phyloP scores from a whole-genome alignment of 2,797 vertebrate species.

The Fringilla coelebs region DNA sequence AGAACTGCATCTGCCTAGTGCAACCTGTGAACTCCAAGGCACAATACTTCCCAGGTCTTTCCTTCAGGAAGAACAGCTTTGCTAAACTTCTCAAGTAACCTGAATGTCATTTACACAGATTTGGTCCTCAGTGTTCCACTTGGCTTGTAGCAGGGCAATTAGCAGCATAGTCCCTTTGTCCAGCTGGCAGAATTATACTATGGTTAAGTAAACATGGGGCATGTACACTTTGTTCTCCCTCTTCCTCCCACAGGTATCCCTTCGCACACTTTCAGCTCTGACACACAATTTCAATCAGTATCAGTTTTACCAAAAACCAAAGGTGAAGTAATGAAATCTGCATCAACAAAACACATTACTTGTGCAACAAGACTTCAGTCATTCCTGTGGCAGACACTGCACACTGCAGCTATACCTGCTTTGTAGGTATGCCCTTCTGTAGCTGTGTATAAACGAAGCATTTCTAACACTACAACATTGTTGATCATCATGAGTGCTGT shows the following conservation, averaged over 20 bases:
- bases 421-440: background rate
- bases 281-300: background rate
- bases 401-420: background rate
- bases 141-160: background rate
- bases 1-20: background rate
- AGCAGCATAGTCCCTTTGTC: background rate
- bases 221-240: background rate
- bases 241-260: slow-evolving; percentile 9
- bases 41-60: background rate
- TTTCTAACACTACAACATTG: background rate
- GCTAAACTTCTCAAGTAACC: slow-evolving; percentile 8
- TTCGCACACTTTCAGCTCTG: background rate
- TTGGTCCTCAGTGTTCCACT: background rate
- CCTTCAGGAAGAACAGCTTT: background rate
- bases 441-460: background rate
- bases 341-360: background rate
- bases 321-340: background rate
- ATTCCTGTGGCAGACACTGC: rapidly evolving
- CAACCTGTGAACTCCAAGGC: background rate
- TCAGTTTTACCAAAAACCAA: background rate
- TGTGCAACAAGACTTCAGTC: background rate
- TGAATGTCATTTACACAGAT: background rate
- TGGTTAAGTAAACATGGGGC: background rate
- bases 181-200: background rate
- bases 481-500: background rate